phyloP scores from a whole-genome alignment of 2,888 invertebrate species.

The Agonopterix subpropinquella region DNA sequence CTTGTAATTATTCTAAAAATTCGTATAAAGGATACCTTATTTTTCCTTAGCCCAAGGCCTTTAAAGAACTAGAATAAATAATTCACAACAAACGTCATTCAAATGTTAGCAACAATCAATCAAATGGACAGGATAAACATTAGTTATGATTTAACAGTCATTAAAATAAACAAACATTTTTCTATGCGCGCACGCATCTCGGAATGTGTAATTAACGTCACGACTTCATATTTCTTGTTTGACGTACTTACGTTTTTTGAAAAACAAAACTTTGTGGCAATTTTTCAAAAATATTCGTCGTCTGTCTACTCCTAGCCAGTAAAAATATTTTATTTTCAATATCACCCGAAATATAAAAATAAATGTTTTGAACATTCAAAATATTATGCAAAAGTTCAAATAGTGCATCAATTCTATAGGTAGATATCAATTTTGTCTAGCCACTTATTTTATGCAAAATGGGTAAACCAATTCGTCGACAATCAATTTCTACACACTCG shows the following conservation, averaged over 20 bases:
- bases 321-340: too few species aligned
- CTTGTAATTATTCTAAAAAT: too few species aligned
- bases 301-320: background rate
- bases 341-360: too few species aligned
- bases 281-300: conserved; percentile 24
- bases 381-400: too few species aligned
- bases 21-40: too few species aligned
- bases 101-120: conserved; percentile 48
- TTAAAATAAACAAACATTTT: conserved; percentile 55
- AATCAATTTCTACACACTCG: too few species aligned
- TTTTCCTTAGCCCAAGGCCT: conserved; percentile 28
- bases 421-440: too few species aligned
- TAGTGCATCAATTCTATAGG: too few species aligned
- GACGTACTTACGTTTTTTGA: conserved; percentile 12
- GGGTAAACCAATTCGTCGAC: too few species aligned
- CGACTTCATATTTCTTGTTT: conserved; percentile 41
- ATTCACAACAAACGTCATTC: conserved; percentile 22
- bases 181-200: conserved; percentile 28
- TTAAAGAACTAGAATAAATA: conserved; percentile 17
- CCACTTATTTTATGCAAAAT: too few species aligned
- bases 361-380: too few species aligned
- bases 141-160: conserved; percentile 55
- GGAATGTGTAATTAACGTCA: conserved; percentile 51
- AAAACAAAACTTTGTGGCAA: conserved; percentile 15
- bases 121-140: conserved; percentile 53